phyloP scores from a whole-genome alignment of 2,888 invertebrate genomes.

The Lypha dubia region DNA sequence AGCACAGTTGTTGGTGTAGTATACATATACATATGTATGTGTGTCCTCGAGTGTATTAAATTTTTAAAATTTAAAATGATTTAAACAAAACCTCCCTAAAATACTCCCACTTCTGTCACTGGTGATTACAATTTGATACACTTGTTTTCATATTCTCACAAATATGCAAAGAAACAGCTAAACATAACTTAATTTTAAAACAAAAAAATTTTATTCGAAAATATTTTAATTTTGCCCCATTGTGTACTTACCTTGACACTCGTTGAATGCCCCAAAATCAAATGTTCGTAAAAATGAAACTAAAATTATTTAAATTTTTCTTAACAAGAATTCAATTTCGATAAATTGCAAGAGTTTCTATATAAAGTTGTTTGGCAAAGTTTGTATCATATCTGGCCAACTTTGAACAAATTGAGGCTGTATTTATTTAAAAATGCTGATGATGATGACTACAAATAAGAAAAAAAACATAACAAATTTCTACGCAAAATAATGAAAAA shows the following conservation, averaged over 20 bases:
- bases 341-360: not conserved
- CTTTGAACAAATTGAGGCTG: conserved; percentile 15
- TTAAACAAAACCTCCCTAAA: not conserved
- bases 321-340: no score
- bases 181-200: not conserved
- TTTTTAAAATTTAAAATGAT: not conserved
- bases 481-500: not conserved
- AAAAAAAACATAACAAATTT: not conserved
- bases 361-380: not conserved
- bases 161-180: conserved; percentile 5
- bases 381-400: conserved; percentile 4
- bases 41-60: not conserved
- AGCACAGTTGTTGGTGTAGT: no score
- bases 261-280: no score
- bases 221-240: no score
- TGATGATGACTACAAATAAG: not conserved
- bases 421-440: conserved; percentile 18
- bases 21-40: not conserved
- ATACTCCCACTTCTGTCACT: not conserved
- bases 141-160: conserved; percentile 19
- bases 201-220: no score
- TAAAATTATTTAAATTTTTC: no score
- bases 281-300: no score
- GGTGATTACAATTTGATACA: conserved; percentile 48
- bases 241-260: no score